Percentiles rank a stretch among this genome's conserved stretches.
Evolutionary conservation across 2,113 vertebrate species (phyloP).

Genomic region (Ophiodon elongatus): DNA sequence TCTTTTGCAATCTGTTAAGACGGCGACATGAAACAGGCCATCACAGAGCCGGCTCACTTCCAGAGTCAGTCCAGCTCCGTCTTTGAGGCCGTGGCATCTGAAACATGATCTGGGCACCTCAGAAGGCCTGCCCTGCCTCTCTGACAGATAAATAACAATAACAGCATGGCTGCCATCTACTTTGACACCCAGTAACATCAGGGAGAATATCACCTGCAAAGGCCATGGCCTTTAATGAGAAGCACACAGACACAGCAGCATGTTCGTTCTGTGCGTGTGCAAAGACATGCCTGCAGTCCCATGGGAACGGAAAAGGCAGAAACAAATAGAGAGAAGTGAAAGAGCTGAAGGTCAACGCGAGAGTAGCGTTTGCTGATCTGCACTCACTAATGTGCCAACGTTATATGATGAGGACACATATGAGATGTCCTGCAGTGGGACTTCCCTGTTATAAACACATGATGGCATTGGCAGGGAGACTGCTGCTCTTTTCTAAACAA

Average conservation of each 20-base stretch:
- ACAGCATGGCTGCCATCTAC: conserved; percentile 33
- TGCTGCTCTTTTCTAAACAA: conserved; percentile 78
- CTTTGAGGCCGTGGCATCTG: conserved; percentile 59
- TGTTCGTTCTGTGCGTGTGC: not conserved
- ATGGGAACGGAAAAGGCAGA: not conserved
- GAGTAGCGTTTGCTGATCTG: not conserved
- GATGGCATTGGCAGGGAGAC: conserved; percentile 71
- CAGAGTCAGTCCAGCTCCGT: conserved; percentile 35
- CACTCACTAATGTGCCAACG: not conserved
- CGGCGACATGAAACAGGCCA: conserved; percentile 15
- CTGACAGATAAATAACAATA: conserved; percentile 64
- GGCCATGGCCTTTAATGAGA: conserved; percentile 46
- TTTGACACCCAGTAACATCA: conserved; percentile 50
- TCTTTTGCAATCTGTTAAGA: not conserved
- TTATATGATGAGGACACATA: conserved; percentile 34
- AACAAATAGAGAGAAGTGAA: conserved; percentile 36
- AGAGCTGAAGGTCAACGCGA: conserved; percentile 3
- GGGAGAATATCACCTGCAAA: conserved; percentile 64
- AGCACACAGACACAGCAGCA: conserved; percentile 1
- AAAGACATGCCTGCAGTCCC: conserved; percentile 7
- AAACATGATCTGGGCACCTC: conserved; percentile 64
- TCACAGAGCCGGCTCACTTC: conserved; percentile 21
- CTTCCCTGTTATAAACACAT: conserved; percentile 80
- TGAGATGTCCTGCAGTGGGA: conserved; percentile 53
- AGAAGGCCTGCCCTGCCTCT: conserved; percentile 32